phyloP scores from a whole-genome alignment of 53 echinoderm and acorn worm species.

The Holothuria scabra region DNA sequence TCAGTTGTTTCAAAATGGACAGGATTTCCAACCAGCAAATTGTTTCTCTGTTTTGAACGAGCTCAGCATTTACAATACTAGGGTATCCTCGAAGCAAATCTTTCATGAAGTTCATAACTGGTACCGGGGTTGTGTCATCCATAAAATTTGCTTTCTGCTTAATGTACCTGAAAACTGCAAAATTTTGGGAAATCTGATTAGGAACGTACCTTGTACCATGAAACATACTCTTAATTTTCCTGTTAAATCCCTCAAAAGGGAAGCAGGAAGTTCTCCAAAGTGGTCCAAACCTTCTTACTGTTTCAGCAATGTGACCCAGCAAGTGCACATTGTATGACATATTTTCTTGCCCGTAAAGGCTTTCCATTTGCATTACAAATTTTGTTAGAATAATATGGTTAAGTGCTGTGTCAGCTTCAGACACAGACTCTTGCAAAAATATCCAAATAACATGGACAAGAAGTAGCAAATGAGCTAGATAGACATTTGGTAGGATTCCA shows the following conservation, averaged over 20 bases:
- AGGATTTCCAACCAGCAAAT: constrained; percentile 7
- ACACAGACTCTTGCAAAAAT: constrained; percentile 32
- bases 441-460: constrained; percentile 39
- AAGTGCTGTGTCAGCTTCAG: constrained; percentile 10
- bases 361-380: constrained; percentile 54
- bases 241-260: constrained; percentile 55
- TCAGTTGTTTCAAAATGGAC: constrained; percentile 2
- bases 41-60: neutral
- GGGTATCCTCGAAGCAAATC: constrained; percentile 30
- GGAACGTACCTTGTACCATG: constrained; percentile 55
- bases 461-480: constrained; percentile 42
- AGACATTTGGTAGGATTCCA: constrained; percentile 38
- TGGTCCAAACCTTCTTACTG: constrained; percentile 50
- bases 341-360: constrained; percentile 33
- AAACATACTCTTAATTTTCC: constrained; percentile 44
- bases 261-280: constrained; percentile 52
- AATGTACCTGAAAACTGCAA: constrained; percentile 16
- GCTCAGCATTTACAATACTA: constrained; percentile 11
- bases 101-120: neutral
- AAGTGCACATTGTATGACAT: constrained; percentile 58
- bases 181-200: constrained; percentile 41
- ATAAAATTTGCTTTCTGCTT: neutral
- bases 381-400: constrained; percentile 23
- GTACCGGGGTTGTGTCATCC: neutral
- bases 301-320: constrained; percentile 54